phyloP scores from a whole-genome alignment of 2,113 vertebrate genomes.

The Notechis scutatus region DNA sequence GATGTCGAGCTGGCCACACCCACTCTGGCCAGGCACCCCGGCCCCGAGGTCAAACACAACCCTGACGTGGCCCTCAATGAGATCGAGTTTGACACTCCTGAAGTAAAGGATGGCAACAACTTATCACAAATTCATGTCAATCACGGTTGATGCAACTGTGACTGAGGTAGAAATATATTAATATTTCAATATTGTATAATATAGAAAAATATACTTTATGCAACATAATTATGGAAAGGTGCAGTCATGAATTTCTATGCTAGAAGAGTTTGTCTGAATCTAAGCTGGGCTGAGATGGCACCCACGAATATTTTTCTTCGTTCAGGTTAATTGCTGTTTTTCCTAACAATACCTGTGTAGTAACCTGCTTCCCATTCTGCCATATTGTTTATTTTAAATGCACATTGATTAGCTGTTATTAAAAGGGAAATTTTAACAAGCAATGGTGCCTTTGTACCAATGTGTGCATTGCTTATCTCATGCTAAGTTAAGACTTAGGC shows the following conservation, averaged over 20 bases:
- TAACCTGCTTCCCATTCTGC: neutral
- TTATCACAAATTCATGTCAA: neutral
- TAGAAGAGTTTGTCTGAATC: neutral
- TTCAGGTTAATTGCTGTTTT: neutral
- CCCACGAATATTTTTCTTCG: neutral
- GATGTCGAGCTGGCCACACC: too few species aligned
- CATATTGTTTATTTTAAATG: neutral
- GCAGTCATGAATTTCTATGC: neutral
- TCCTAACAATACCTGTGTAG: neutral
- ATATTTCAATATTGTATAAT: neutral
- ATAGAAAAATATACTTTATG: neutral
- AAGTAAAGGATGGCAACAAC: neutral
- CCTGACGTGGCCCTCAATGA: too few species aligned
- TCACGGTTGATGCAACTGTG: neutral
- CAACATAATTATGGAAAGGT: neutral
- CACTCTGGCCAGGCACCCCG: too few species aligned
- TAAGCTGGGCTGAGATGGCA: neutral
- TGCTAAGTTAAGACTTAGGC: neutral
- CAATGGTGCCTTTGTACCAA: neutral
- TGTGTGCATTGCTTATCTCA: neutral
- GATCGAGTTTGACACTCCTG: too few species aligned
- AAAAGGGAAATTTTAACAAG: neutral
- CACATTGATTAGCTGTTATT: constrained; percentile 4
- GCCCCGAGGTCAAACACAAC: too few species aligned
- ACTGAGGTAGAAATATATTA: neutral